Evolutionary conservation across 2,888 invertebrate species (phyloP).

Genomic region (Cataglyphis albicans): DNA sequence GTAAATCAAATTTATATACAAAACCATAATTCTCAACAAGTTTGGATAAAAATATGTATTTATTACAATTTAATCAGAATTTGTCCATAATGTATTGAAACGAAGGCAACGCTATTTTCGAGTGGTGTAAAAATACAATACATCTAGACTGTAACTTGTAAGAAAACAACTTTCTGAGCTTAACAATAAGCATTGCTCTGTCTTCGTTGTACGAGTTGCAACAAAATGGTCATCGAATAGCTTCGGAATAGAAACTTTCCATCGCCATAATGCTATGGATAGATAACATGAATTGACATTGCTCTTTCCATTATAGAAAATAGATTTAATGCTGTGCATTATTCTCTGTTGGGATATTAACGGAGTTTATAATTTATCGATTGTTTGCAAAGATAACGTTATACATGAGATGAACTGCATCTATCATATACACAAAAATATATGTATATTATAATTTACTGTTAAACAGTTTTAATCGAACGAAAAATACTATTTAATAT

Average conservation of each 20-base stretch:
- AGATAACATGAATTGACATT: slow-evolving; percentile 49
- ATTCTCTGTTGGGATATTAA: slow-evolving; percentile 63
- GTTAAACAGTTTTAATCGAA: slow-evolving; percentile 77
- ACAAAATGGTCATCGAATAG: slow-evolving; percentile 68
- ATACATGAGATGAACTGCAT: slow-evolving; percentile 58
- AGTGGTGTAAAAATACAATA: slow-evolving; percentile 21
- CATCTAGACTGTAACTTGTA: slow-evolving; percentile 12
- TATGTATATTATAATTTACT: slow-evolving; percentile 76
- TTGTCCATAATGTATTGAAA: slow-evolving; percentile 6
- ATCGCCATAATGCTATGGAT: slow-evolving; percentile 40
- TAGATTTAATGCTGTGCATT: slow-evolving; percentile 61
- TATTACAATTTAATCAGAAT: slow-evolving; percentile 33
- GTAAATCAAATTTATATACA: background rate
- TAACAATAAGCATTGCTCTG: slow-evolving; percentile 58
- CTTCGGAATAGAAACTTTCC: slow-evolving; percentile 59
- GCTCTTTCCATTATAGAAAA: slow-evolving; percentile 52
- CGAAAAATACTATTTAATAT: slow-evolving; percentile 72
- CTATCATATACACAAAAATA: slow-evolving; percentile 65
- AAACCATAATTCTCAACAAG: background rate
- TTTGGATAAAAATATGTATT: slow-evolving; percentile 22
- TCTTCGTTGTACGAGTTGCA: slow-evolving; percentile 68
- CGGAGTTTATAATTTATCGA: slow-evolving; percentile 68
- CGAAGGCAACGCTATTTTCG: slow-evolving; percentile 1
- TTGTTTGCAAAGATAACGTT: slow-evolving; percentile 70
- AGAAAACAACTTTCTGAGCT: slow-evolving; percentile 8